A percentile compares a stretch with the other conserved stretches of the same genome.
Evolutionary conservation across 2,113 vertebrate species (phyloP).

Genomic region (Trematomus loennbergii): DNA sequence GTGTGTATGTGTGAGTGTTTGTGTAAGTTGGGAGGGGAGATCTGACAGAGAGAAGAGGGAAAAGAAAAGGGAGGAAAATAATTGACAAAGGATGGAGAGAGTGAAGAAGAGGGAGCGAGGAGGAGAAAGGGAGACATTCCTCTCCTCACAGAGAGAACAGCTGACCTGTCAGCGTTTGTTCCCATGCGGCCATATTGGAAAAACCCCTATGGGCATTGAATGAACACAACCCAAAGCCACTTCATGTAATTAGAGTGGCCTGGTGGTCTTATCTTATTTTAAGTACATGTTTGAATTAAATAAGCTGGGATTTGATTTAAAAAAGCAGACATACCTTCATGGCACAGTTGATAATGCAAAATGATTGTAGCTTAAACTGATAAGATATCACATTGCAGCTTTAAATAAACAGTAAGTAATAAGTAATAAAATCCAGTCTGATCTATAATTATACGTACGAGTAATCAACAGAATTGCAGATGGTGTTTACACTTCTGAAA

Average conservation of each 20-base stretch:
- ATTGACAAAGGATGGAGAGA: slow-evolving; percentile 66
- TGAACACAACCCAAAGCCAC: slow-evolving; percentile 62
- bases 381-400: slow-evolving; percentile 1
- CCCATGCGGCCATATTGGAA: slow-evolving; percentile 69
- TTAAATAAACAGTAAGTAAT: slow-evolving; percentile 34
- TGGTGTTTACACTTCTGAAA: slow-evolving; percentile 59
- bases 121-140: slow-evolving; percentile 58
- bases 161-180: slow-evolving; percentile 74
- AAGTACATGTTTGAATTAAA: slow-evolving; percentile 58
- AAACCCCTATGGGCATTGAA: slow-evolving; percentile 68
- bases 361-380: slow-evolving; percentile 14
- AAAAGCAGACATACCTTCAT: not conserved
- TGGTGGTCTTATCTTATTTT: slow-evolving; percentile 63
- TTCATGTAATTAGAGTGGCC: slow-evolving; percentile 73
- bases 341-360: not conserved
- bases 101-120: slow-evolving; percentile 46
- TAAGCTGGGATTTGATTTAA: not conserved
- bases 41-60: slow-evolving; percentile 41
- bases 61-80: slow-evolving; percentile 48
- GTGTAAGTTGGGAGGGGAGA: slow-evolving; percentile 35
- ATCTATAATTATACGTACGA: slow-evolving; percentile 49
- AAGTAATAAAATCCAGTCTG: slow-evolving; percentile 43
- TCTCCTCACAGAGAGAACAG: slow-evolving; percentile 68
- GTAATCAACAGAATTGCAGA: slow-evolving; percentile 63
- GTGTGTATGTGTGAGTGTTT: slow-evolving; percentile 45